A percentile compares a stretch with the other conserved stretches of the same genome.
These are phyloP conservation scores for Tethea ocularis DNA, from an alignment of 2,888 invertebrate species.

Conservation along the genomic window DNA sequence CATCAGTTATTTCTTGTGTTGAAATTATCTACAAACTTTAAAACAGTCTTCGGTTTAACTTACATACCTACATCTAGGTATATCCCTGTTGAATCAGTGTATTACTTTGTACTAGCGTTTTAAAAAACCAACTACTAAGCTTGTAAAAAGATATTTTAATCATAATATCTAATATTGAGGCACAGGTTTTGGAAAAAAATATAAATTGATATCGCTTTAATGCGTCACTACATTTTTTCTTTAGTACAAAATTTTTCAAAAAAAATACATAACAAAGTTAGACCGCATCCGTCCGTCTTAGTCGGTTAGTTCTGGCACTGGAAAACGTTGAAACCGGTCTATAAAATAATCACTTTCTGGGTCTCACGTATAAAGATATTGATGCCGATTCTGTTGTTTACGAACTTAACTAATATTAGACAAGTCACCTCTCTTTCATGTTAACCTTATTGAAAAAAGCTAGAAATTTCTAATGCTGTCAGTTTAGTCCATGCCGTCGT, in stretches of 20 bases:
- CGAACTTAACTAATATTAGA: too few species aligned
- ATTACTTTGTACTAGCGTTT: constrained; percentile 77
- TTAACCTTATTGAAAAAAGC: too few species aligned
- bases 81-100: constrained; percentile 79
- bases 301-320: background rate
- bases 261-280: constrained; percentile 18
- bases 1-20: constrained; percentile 54
- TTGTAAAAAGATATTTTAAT: constrained; percentile 47
- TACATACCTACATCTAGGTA: constrained; percentile 65
- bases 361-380: too few species aligned
- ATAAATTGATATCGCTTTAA: constrained; percentile 25
- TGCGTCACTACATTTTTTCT: constrained; percentile 17
- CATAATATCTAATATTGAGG: constrained; percentile 44
- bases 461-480: background rate
- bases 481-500: too few species aligned
- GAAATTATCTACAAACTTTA: constrained; percentile 77
- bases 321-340: background rate
- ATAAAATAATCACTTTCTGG: too few species aligned
- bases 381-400: too few species aligned
- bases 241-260: constrained; percentile 19
- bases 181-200: constrained; percentile 56
- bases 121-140: constrained; percentile 65
- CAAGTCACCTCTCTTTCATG: too few species aligned
- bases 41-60: constrained; percentile 81
- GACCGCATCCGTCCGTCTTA: background rate